Percentiles rank a stretch among this genome's conserved stretches.
Evolutionary conservation across 2,113 vertebrate species (phyloP).

Genomic region (Bambusicola thoracicus): DNA sequence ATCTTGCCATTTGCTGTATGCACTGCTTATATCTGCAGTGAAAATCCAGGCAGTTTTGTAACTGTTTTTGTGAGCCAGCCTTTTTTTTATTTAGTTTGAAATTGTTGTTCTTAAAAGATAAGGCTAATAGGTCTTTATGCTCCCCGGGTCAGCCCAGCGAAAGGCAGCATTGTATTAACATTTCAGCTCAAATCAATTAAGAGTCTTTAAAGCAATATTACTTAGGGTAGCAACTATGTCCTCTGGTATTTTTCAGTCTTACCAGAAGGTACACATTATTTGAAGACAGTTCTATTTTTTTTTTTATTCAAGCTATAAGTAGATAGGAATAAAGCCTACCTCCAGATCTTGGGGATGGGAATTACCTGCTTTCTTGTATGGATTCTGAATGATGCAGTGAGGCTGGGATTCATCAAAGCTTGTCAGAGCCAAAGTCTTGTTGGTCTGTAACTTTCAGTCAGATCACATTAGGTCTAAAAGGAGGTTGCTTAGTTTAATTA

Average conservation of each 20-base stretch:
- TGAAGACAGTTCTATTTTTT: background rate
- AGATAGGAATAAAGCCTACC: background rate
- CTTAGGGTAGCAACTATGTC: background rate
- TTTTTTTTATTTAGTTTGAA: background rate
- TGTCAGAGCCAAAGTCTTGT: background rate
- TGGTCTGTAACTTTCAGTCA: background rate
- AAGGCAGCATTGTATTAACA: background rate
- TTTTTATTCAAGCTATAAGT: background rate
- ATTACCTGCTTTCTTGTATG: background rate
- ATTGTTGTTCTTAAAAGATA: background rate
- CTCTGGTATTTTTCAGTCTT: background rate
- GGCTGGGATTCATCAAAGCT: background rate
- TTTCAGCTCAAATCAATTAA: background rate
- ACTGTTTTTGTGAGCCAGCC: background rate
- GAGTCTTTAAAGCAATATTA: background rate
- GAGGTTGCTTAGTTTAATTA: background rate
- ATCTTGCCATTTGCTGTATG: background rate
- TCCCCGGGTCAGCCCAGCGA: background rate
- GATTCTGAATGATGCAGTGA: background rate
- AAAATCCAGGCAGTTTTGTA: background rate
- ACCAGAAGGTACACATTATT: background rate
- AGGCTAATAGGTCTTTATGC: background rate
- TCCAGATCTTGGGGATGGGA: background rate
- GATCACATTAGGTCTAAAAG: background rate
- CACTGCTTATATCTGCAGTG: background rate